Base-by-base conservation (phyloP, 1,140 invertebrate genomes). In the Orchesella cincta region DNA sequence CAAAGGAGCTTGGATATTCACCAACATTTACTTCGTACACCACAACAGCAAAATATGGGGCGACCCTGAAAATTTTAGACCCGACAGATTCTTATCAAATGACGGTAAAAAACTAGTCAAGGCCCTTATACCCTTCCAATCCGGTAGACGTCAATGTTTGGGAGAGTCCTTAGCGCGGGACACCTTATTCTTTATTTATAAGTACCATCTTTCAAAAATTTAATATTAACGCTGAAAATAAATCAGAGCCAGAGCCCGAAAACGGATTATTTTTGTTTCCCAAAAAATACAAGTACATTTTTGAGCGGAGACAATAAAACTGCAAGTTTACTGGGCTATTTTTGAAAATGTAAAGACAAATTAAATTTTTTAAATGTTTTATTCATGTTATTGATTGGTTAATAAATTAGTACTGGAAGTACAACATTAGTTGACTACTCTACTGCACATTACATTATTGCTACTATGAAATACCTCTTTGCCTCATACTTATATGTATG, bases 41-140 rank as follows among this genome's bases (percentile, higher is more conserved):
- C 84, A 84, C 34, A 84, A 88, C 80, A 80, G 84, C 0, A 78
- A 80, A 16, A 75, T 85, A 20, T 88, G 86, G 80, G 83, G 84
- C 1, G 81, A 87, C 3, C 87, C 87, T 1, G 80, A 85, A 26
- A 76, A 74, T 26, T 88, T 86, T 77, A 78, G 82, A 29, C 87
- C 88, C 1, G 85, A 87, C 57, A 83, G 87, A 76, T 88, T 88
- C 84, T 74, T 88, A 5, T 75, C 23, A 2, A 23, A 29, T 36
- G 67, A 76, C 34, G 67, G 67, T 14, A 72, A 23, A 14, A 62
- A 57, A n/a, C 18, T 76, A 5, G 14, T 46, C 28, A 39, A 75
- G 20, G 26, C 52, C 5, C 39, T 76, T 16, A 73, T 76, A 8
- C 76, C 76, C 16, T 76, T 76, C 57, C 36, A 31, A 46, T 16